These are phyloP conservation scores for Pollenia labialis DNA, from an alignment of 2,888 invertebrate genomes.

Conservation along the genomic window DNA sequence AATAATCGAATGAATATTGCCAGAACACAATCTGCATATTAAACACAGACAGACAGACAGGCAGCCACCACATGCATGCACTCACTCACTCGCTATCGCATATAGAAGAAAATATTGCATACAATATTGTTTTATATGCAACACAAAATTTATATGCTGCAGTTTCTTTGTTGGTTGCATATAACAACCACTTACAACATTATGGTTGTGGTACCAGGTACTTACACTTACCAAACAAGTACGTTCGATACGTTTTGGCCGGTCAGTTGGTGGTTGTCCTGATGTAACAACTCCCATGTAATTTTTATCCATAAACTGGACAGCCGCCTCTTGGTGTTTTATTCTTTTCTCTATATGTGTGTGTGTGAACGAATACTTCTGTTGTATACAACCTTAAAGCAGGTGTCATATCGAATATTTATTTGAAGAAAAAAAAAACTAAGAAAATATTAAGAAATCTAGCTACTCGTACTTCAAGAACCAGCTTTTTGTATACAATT, in stretches of 20 bases:
- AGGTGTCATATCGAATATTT: constrained; percentile 65
- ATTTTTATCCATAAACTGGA: constrained; percentile 41
- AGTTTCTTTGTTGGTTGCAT: constrained; percentile 22
- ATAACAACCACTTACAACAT: constrained; percentile 42
- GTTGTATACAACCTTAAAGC: constrained; percentile 49
- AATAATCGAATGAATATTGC: constrained; percentile 53
- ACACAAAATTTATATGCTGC: constrained; percentile 48
- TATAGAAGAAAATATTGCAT: constrained; percentile 3
- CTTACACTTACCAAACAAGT: neutral
- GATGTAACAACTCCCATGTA: constrained; percentile 54
- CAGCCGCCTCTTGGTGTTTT: neutral
- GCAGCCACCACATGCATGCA: neutral
- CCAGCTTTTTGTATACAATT: constrained; percentile 44
- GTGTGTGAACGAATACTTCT: constrained; percentile 30
- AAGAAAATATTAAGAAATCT: constrained; percentile 7
- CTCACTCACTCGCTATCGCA: neutral
- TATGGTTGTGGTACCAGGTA: constrained; percentile 20
- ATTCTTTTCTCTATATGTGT: neutral
- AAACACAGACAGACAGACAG: neutral
- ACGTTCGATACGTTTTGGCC: constrained; percentile 6
- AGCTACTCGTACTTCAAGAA: constrained; percentile 28
- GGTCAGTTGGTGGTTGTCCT: constrained; percentile 33
- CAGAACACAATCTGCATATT: constrained; percentile 66
- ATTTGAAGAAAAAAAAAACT: neutral
- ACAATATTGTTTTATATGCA: constrained; percentile 6